A percentile compares a stretch with the other conserved stretches of the same genome.
These are phyloP conservation scores for Dolichallabes microphthalmus DNA, from an alignment of 2,113 vertebrate genomes.

Conservation along the genomic window DNA sequence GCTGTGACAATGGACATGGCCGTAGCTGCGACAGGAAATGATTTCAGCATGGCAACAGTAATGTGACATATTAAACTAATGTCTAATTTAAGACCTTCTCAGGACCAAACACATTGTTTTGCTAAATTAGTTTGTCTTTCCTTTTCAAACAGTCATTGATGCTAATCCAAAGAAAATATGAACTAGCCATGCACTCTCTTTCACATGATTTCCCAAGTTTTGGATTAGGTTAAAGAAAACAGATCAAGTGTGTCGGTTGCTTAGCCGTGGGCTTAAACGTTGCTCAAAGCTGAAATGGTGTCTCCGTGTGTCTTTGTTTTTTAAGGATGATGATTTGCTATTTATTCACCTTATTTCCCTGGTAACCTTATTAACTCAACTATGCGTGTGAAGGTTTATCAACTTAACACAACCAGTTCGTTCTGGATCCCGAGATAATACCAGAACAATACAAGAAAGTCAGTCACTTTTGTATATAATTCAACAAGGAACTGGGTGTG, in stretches of 20 bases:
- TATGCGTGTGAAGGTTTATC: constrained; percentile 1
- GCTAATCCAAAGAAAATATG: constrained; percentile 15
- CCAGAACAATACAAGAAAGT: constrained; percentile 5
- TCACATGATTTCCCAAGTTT: not conserved
- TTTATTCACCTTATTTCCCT: not conserved
- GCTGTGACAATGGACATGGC: constrained; percentile 55
- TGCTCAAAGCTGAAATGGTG: not conserved
- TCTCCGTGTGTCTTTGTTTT: not conserved
- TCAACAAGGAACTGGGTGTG: constrained; percentile 26
- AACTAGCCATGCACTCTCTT: not conserved
- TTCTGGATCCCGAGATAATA: constrained; percentile 18
- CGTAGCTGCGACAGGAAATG: constrained; percentile 24
- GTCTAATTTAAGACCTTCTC: constrained; percentile 4
- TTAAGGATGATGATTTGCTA: not conserved
- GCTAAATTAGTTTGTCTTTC: not conserved
- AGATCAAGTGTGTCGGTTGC: not conserved
- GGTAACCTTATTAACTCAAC: not conserved
- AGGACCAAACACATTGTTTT: not conserved
- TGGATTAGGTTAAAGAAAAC: not conserved
- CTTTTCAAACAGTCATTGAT: not conserved
- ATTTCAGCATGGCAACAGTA: constrained; percentile 1
- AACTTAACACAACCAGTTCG: constrained; percentile 39
- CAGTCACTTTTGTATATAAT: constrained; percentile 15
- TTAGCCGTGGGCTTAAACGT: not conserved
- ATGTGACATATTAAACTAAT: not conserved